Conservation (phyloP, 2,113 vertebrate species). For the Corvus hawaiiensis region DNA sequence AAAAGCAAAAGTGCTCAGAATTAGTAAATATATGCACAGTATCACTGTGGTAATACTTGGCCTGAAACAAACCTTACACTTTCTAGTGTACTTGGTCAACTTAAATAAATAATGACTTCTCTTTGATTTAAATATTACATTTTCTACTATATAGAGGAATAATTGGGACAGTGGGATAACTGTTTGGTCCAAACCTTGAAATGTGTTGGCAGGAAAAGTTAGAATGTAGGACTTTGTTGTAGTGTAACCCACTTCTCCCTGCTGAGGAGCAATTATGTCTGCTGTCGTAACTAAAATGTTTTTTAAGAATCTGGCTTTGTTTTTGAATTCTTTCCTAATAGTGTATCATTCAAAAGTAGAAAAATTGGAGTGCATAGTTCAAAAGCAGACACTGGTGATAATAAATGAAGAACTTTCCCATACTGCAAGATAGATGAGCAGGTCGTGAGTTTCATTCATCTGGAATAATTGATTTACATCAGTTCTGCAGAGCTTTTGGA, state of each 20-base stretch:
- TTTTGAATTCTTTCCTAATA: background rate
- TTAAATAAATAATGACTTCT: background rate
- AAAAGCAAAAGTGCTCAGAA: background rate
- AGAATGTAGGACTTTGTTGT: background rate
- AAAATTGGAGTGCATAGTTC: background rate
- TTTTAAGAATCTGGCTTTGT: background rate
- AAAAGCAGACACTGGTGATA: background rate
- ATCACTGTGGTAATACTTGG: background rate
- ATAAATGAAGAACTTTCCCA: slow-evolving; percentile 3
- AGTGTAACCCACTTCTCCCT: background rate
- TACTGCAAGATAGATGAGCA: background rate
- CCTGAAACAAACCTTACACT: background rate
- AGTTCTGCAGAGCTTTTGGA: slow-evolving; percentile 35
- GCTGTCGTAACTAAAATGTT: background rate
- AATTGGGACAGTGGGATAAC: background rate
- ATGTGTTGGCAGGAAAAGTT: background rate
- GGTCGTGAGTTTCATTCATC: slow-evolving; percentile 10
- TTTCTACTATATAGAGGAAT: background rate
- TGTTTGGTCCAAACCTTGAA: background rate
- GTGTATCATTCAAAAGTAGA: background rate
- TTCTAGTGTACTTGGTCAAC: background rate
- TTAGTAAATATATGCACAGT: background rate
- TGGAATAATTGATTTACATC: slow-evolving; percentile 52
- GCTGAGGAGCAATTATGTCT: background rate
- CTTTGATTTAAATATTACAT: background rate